These are phyloP conservation scores for Brenthis ino DNA, from an alignment of 2,888 invertebrate species.

Conservation along the genomic window DNA sequence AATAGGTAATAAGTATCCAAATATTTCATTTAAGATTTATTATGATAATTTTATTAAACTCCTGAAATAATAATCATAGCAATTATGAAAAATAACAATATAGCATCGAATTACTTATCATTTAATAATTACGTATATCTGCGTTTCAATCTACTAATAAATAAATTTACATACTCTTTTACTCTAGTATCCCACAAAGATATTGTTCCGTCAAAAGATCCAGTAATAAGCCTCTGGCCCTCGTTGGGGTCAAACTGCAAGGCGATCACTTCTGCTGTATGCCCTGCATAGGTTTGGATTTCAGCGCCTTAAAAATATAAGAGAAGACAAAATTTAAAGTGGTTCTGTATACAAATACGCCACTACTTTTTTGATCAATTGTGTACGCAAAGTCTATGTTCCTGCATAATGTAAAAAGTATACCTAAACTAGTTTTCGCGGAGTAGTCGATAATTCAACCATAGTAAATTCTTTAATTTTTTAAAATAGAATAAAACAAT, in stretches of 20 bases:
- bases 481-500: too few relatives aligned
- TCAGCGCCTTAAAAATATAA: conserved; percentile 76
- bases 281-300: conserved; percentile 83
- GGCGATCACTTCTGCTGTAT: conserved; percentile 89
- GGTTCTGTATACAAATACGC: too few relatives aligned
- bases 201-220: conserved; percentile 90
- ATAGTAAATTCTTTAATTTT: too few relatives aligned
- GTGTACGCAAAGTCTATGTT: too few relatives aligned
- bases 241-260: conserved; percentile 86
- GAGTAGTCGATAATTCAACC: too few relatives aligned
- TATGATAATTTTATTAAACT: neutral
- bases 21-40: neutral
- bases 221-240: conserved; percentile 87
- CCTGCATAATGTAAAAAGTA: too few relatives aligned
- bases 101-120: neutral
- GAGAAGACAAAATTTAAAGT: neutral
- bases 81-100: neutral
- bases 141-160: neutral
- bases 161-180: conserved; percentile 74
- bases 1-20: neutral
- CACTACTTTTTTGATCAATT: too few relatives aligned
- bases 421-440: too few relatives aligned
- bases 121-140: neutral
- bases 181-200: conserved; percentile 88
- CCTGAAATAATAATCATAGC: neutral